Base-by-base conservation (phyloP, 2,888 invertebrate genomes). In the Heliconius ethilla region DNA sequence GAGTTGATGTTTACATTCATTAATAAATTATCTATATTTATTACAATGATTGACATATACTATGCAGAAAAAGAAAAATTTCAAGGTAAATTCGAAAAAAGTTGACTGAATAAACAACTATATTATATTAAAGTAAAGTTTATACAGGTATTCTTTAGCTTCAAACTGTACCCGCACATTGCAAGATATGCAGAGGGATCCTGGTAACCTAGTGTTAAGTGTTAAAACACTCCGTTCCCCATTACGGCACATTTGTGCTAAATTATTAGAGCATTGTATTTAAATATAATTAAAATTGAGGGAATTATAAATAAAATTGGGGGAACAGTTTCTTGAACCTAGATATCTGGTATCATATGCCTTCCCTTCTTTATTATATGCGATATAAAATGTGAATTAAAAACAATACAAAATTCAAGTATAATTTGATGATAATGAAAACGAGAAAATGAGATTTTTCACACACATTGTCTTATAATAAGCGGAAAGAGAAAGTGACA, bases 1-100 rank as follows among this genome's bases (percentile, higher is more conserved):
- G 76, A 72, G 72, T 7, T 66, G 65, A 59, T 63, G 62, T 65
- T 65, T 45, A 45, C 65, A 40, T 74, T 45, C 22, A 65, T 65
- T 45, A 65, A 72, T 72, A 59, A 72, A 72, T 72, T 72, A 59
- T 59, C 59, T 72, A 59, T 25, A 59, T 72, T 59, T 72, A 72
- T 72, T 72, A 13, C 27, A 33, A 72, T 59, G 37, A 59, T 59
- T 59, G 72, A 59, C 45, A 69, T 40, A 45, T 40, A 25, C 40
- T 69, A 37, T 37, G 11, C 6, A 15, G 18, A 69, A 69, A 69
- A 69, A 69, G 40, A 25, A 11, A 37, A 11, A 37, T 40, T 25
- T n/a, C 10, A 40, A 69, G 25, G 6, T 9, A 13, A 15, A 13
- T 37, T n/a, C n/a, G 67, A n/a, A 67, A 67, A 37, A 67, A 67